A percentile compares a stretch with the other conserved stretches of the same genome.
Evolutionary conservation across 2,113 vertebrate genomes (phyloP).

Genomic region (Tyto alba): DNA sequence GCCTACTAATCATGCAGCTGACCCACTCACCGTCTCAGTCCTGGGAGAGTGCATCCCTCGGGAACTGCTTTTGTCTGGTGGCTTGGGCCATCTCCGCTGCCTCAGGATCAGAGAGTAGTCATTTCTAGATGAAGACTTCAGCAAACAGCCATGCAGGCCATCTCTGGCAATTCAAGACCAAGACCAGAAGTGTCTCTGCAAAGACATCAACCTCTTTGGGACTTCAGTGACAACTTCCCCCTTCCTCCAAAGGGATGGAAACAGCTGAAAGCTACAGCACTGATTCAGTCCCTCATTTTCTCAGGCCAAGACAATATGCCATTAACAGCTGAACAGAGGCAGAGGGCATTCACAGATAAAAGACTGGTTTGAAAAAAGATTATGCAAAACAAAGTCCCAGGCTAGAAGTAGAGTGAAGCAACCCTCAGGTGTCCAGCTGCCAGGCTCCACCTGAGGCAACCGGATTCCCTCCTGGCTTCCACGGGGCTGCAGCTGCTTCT

Average conservation of each 20-base stretch:
- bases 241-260: not conserved
- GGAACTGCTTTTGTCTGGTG: not conserved
- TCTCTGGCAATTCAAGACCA: fast-evolving
- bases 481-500: not conserved
- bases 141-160: fast-evolving
- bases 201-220: not conserved
- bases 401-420: not conserved
- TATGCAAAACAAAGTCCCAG: not conserved
- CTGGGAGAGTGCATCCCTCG: not conserved
- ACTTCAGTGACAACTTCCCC: not conserved
- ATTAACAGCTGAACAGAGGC: not conserved
- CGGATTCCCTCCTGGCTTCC: not conserved
- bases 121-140: not conserved
- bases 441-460: not conserved
- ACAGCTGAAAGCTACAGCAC: not conserved
- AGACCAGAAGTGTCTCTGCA: not conserved
- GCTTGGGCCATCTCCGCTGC: not conserved
- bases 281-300: not conserved
- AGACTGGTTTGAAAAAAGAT: not conserved
- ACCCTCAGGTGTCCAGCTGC: not conserved
- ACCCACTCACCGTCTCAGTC: not conserved
- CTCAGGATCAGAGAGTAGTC: not conserved
- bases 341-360: not conserved
- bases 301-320: not conserved
- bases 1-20: fast-evolving